Evolutionary conservation across 2,888 invertebrate genomes (phyloP).

Genomic region (Tachina fera): DNA sequence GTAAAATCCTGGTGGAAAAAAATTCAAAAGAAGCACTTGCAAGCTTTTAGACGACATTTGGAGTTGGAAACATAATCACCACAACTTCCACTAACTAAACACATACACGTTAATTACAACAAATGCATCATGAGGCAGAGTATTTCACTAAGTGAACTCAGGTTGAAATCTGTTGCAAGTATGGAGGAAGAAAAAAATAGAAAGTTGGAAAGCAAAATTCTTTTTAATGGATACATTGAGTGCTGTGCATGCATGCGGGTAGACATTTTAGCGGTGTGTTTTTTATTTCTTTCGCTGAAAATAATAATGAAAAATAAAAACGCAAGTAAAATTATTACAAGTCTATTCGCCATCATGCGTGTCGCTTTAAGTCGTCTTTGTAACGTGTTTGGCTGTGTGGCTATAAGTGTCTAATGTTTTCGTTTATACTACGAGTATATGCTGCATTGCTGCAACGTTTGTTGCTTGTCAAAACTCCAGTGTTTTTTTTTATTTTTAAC

Average conservation of each 20-base stretch:
- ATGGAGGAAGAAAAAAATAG: background rate
- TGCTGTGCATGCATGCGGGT: constrained; percentile 13
- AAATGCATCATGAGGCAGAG: constrained; percentile 61
- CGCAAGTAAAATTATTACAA: constrained; percentile 19
- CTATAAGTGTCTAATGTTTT: constrained; percentile 47
- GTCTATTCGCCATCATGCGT: constrained; percentile 61
- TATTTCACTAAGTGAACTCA: constrained; percentile 65
- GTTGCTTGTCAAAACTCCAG: constrained; percentile 22
- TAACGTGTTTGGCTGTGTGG: constrained; percentile 17
- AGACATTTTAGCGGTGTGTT: constrained; percentile 50
- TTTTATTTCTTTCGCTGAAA: constrained; percentile 31
- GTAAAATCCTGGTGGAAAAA: constrained; percentile 49
- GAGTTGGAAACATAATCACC: constrained; percentile 25
- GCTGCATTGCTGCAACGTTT: constrained; percentile 51
- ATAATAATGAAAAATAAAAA: background rate
- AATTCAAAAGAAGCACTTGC: constrained; percentile 11
- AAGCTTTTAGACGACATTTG: constrained; percentile 44
- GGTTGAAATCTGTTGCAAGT: constrained; percentile 69
- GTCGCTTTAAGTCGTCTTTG: constrained; percentile 45
- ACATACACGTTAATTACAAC: constrained; percentile 58
- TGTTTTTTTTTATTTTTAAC: constrained; percentile 7
- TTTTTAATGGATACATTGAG: constrained; percentile 48
- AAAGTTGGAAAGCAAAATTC: constrained; percentile 43
- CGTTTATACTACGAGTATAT: background rate
- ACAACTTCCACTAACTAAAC: constrained; percentile 11